Percentiles rank a stretch among this genome's conserved stretches.
Evolutionary conservation across 1,140 invertebrate genomes (phyloP).

Genomic region (Cherax destructor): DNA sequence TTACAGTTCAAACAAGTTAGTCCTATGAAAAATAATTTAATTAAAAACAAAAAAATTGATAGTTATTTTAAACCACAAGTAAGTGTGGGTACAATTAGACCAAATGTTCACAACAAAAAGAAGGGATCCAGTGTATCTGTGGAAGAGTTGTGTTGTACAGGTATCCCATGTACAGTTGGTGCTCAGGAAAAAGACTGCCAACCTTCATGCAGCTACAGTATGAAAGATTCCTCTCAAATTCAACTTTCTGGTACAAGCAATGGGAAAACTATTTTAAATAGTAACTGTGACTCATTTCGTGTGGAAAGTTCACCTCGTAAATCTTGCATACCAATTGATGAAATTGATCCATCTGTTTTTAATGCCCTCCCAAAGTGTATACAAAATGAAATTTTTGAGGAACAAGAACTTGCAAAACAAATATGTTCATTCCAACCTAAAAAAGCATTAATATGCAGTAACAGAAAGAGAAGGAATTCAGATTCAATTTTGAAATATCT

Average conservation of each 20-base stretch:
- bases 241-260: not conserved
- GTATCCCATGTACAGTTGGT: not conserved
- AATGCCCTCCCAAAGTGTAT: conserved; percentile 31
- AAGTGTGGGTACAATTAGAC: not conserved
- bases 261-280: not conserved
- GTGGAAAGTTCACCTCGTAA: not conserved
- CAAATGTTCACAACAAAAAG: not conserved
- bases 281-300: too few relatives aligned
- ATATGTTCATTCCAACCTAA: not conserved
- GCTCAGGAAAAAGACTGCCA: not conserved
- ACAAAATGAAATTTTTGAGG: conserved; percentile 36
- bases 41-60: conserved; percentile 16
- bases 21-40: not conserved
- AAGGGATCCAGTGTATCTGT: not conserved
- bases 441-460: not conserved
- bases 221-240: not conserved
- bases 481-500: conserved; percentile 48
- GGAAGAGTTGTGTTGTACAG: not conserved
- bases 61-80: conserved; percentile 18
- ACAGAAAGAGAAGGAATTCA: not conserved
- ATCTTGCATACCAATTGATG: not conserved
- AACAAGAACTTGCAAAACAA: not conserved
- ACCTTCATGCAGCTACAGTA: not conserved
- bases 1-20: not conserved
- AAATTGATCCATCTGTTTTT: conserved; percentile 48